Evolutionary conservation across 2,797 vertebrate species (phyloP), one percentile per base, ranked within the genome.

Genomic region (Gallinago solitaria): DNA sequence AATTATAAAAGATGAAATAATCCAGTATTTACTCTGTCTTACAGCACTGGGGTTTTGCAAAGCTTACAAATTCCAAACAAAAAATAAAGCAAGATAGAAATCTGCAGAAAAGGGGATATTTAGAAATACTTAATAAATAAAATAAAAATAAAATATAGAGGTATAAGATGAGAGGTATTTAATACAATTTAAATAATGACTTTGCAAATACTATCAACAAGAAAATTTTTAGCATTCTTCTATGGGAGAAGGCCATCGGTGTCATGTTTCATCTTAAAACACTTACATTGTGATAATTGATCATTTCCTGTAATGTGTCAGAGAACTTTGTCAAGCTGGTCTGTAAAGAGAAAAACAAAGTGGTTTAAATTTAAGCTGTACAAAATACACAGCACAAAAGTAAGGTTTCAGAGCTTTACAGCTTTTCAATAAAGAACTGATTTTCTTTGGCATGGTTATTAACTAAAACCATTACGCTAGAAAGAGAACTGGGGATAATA

Each of bases 261-360:
- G 39, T 39, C 64, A 60, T 0, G 2, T 23, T 87, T 82, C 78
- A 82, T 41, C 67, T 80, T 87, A 27, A 93, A 90, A 95, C 59
- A 98, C 98, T 93, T 98, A 99, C 99, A 95, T 98, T 99, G 97
- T 99, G 99, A 96, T 99, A 99, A 98, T 99, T 99, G 97, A 99
- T 99, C 99, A 99, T 99, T 97, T 99, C 99, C 95, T 99, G 99
- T 87, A 99, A 98, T 74, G 98, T 99, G 93, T 99, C 99, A 1
- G 99, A 99, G 98, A 99, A 99, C 96, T 99, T 99, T 8, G 98
- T 98, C 97, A 99, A 98, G 95, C 98, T 99, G 77, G 98, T 98
- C 99, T 99, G 97, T 84, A 92, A 94, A 89, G 83, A 96, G 12
- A 79, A 89, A 96, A 86, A 21, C 32, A n/a, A 83, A 83, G 6